phyloP scores from a whole-genome alignment of 2,113 vertebrate genomes.

The Rynchops niger region DNA sequence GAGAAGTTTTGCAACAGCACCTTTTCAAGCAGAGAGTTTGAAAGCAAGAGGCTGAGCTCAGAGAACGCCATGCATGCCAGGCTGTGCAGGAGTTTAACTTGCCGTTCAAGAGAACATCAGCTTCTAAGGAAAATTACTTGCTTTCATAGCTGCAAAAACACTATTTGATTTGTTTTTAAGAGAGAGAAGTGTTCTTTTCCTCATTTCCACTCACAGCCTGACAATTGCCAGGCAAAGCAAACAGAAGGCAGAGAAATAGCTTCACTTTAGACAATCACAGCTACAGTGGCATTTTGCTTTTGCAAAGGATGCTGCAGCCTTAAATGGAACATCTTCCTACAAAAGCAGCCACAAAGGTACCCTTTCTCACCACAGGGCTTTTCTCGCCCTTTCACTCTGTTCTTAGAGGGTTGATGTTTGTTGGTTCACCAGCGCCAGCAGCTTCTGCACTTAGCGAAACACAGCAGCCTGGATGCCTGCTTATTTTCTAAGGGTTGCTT shows the following conservation, averaged over 20 bases:
- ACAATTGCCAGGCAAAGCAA: background rate
- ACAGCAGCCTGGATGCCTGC: background rate
- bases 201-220: background rate
- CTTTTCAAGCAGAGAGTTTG: background rate
- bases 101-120: background rate
- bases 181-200: background rate
- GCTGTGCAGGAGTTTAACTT: background rate
- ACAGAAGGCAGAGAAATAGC: background rate
- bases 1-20: background rate
- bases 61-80: rapidly evolving
- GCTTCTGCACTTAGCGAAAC: background rate
- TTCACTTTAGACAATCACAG: background rate
- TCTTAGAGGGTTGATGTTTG: background rate
- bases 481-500: background rate
- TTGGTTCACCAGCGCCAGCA: rapidly evolving
- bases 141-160: background rate
- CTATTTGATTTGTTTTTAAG: background rate
- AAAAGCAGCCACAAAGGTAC: background rate
- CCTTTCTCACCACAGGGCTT: background rate
- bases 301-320: background rate
- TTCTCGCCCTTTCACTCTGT: background rate
- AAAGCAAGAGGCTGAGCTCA: background rate
- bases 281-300: background rate
- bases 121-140: background rate
- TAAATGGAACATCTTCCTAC: background rate